A percentile compares a stretch with the other conserved stretches of the same genome.
These are phyloP conservation scores for Zaprionus africanus DNA, from an alignment of 1,140 invertebrate species.

Conservation along the genomic window DNA sequence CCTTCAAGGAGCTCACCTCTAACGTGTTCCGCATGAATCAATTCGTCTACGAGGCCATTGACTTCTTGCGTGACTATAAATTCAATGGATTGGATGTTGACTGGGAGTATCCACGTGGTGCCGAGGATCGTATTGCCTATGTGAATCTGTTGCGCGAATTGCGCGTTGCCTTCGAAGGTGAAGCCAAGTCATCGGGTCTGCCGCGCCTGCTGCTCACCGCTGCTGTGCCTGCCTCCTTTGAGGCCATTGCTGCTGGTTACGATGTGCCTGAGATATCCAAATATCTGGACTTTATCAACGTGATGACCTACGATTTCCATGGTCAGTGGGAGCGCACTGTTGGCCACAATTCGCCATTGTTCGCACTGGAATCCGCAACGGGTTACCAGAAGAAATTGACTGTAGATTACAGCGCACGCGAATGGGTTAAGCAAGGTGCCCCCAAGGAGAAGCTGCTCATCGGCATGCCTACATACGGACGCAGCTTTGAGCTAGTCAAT, in stretches of 20 bases:
- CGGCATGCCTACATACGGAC: slow-evolving; percentile 97
- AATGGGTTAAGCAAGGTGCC: slow-evolving; percentile 97
- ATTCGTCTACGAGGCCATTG: slow-evolving; percentile 97
- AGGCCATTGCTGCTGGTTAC: slow-evolving; percentile 96
- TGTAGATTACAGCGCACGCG: slow-evolving; percentile 94
- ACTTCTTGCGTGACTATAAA: slow-evolving; percentile 95
- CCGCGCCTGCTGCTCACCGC: slow-evolving; percentile 94
- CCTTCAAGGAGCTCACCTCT: slow-evolving; percentile 96
- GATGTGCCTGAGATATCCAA: slow-evolving; percentile 97
- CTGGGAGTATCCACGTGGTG: slow-evolving; percentile 97
- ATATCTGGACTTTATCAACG: slow-evolving; percentile 96
- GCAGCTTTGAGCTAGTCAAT: slow-evolving; percentile 96
- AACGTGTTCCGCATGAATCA: slow-evolving; percentile 97
- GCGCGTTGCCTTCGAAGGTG: slow-evolving; percentile 94
- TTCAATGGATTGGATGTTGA: slow-evolving; percentile 97
- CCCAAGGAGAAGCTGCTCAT: slow-evolving; percentile 98
- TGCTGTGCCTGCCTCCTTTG: slow-evolving; percentile 96
- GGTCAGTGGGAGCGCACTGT: slow-evolving; percentile 96
- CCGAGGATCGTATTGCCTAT: slow-evolving; percentile 93
- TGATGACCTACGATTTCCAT: slow-evolving; percentile 98
- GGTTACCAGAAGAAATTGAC: slow-evolving; percentile 96
- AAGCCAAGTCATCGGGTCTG: slow-evolving; percentile 91
- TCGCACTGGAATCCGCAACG: slow-evolving; percentile 94
- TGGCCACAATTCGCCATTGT: slow-evolving; percentile 96
- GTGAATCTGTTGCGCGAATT: slow-evolving; percentile 92